A percentile compares a stretch with the other conserved stretches of the same genome.
These are phyloP conservation scores for Steinernema khuongi DNA, from an alignment of 1,140 invertebrate species.

Conservation along the genomic window DNA sequence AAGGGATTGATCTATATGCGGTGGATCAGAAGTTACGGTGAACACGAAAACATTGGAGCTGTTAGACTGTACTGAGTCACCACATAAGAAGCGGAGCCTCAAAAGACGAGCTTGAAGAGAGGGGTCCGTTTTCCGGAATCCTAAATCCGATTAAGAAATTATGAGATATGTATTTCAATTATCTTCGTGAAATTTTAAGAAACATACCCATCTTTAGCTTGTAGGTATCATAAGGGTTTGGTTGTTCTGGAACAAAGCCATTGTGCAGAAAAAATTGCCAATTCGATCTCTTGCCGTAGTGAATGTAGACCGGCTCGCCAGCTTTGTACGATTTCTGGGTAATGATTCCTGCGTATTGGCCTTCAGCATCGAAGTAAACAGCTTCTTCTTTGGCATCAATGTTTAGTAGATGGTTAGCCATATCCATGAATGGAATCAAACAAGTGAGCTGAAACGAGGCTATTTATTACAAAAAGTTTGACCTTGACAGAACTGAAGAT, in stretches of 20 bases:
- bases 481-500: too few relatives aligned
- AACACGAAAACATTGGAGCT: background rate
- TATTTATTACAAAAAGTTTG: too few relatives aligned
- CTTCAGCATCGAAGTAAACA: slow-evolving; percentile 10
- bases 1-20: background rate
- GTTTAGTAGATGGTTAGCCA: slow-evolving; percentile 32
- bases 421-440: slow-evolving; percentile 35
- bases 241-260: slow-evolving; percentile 25
- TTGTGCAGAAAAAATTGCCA: slow-evolving; percentile 31
- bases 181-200: background rate
- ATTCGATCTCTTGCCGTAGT: slow-evolving; percentile 26
- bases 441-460: slow-evolving; percentile 18
- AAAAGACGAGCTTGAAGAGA: background rate
- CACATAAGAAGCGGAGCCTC: background rate
- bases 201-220: slow-evolving; percentile 23
- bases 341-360: slow-evolving; percentile 21
- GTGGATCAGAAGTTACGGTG: background rate
- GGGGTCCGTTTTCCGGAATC: background rate
- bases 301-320: slow-evolving; percentile 25
- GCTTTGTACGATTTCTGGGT: slow-evolving; percentile 17
- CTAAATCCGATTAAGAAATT: background rate
- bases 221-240: slow-evolving; percentile 9
- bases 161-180: background rate
- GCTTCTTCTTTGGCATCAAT: slow-evolving; percentile 11
- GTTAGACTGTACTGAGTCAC: background rate